Conservation (phyloP, 2,113 vertebrate genomes). For the Kobus ellipsiprymnus region DNA sequence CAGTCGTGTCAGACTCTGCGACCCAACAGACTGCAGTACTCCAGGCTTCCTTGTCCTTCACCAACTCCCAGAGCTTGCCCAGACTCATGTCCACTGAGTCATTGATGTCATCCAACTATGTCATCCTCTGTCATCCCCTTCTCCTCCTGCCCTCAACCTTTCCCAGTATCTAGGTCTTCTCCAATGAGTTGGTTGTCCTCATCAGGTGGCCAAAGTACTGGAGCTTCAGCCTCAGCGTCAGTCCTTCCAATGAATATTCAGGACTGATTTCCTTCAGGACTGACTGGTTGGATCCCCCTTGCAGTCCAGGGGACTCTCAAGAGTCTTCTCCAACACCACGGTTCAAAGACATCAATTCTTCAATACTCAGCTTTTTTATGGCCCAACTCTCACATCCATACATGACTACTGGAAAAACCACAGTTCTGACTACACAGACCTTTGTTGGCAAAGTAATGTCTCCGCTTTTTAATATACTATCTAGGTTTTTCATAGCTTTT, state of each 20-base stretch:
- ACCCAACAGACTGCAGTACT: neutral
- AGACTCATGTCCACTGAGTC: neutral
- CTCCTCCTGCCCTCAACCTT: neutral
- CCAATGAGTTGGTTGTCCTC: neutral
- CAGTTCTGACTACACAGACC: neutral
- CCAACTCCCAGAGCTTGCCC: neutral
- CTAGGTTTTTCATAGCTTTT: neutral
- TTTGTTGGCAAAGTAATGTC: neutral
- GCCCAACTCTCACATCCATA: neutral
- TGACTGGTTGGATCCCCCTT: neutral
- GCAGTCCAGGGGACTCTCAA: neutral
- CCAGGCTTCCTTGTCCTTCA: neutral
- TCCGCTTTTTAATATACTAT: neutral
- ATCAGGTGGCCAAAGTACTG: neutral
- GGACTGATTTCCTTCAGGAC: neutral
- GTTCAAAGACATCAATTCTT: neutral
- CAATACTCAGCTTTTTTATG: neutral
- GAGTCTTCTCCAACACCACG: neutral
- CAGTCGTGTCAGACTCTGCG: rapidly evolving
- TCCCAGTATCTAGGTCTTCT: neutral
- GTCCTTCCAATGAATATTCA: neutral
- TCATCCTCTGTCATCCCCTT: neutral
- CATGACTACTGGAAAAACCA: neutral
- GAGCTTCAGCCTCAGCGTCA: neutral
- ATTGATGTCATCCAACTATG: neutral